phyloP scores from a whole-genome alignment of 2,113 vertebrate genomes.

The Sphaerodactylus townsendi region DNA sequence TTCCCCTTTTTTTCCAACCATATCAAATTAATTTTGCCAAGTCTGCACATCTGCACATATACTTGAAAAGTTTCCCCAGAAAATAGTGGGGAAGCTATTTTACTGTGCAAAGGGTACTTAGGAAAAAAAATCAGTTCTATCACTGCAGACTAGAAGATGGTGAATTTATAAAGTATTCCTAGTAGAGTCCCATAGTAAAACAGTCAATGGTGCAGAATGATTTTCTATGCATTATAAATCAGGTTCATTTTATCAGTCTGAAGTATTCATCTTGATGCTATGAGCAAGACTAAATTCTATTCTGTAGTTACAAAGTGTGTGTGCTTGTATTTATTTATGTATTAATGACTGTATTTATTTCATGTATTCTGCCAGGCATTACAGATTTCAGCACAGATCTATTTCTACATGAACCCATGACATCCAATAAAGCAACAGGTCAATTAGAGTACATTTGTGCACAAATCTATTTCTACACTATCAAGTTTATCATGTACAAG shows the following conservation, averaged over 20 bases:
- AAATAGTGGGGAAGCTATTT: background rate
- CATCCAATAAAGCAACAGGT: no score
- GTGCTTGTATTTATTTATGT: background rate
- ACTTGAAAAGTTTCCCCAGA: background rate
- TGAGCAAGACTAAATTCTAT: constrained; percentile 49
- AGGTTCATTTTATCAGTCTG: constrained; percentile 31
- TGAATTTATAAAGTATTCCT: constrained; percentile 61
- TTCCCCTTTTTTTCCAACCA: background rate
- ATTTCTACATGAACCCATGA: background rate
- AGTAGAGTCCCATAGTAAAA: constrained; percentile 54
- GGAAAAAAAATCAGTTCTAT: constrained; percentile 56
- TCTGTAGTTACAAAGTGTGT: background rate
- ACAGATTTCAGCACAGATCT: background rate
- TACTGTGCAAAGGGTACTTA: constrained; percentile 29
- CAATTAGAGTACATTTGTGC: background rate
- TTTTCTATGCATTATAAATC: constrained; percentile 65
- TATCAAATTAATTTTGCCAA: constrained; percentile 5
- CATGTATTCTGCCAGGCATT: background rate
- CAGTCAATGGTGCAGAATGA: constrained; percentile 49
- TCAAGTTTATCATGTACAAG: background rate
- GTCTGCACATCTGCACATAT: background rate
- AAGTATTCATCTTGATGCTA: constrained; percentile 38
- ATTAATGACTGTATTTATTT: constrained; percentile 52
- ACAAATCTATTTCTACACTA: background rate
- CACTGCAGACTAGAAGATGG: constrained; percentile 53